Conservation (phyloP, 2,888 invertebrate genomes). For the Danaus chrysippus region DNA sequence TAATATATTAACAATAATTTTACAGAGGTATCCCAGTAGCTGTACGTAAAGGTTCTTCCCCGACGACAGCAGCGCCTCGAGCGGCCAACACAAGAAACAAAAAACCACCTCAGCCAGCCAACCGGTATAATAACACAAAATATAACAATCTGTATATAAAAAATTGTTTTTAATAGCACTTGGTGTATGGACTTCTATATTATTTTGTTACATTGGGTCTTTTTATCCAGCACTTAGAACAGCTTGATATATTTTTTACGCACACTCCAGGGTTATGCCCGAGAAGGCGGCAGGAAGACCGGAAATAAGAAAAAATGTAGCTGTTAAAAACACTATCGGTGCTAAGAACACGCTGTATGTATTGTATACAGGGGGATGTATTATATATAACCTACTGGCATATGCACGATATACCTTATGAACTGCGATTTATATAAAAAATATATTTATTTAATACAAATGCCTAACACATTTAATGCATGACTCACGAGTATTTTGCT, state of each 20-base stretch:
- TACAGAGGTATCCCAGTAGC: slow-evolving; percentile 78
- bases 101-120: slow-evolving; percentile 61
- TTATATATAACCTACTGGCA: slow-evolving; percentile 20
- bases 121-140: slow-evolving; percentile 47
- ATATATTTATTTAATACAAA: not conserved
- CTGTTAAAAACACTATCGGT: slow-evolving; percentile 52
- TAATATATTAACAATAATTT: slow-evolving; percentile 1
- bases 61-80: slow-evolving; percentile 58
- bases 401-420: slow-evolving; percentile 6
- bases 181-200: no score
- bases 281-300: slow-evolving; percentile 56
- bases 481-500: no score
- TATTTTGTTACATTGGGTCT: no score
- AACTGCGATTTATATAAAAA: not conserved
- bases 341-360: slow-evolving; percentile 52
- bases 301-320: slow-evolving; percentile 48
- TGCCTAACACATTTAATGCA: not conserved
- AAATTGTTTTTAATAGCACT: no score
- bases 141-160: no score
- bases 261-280: slow-evolving; percentile 60
- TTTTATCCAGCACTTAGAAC: slow-evolving; percentile 4
- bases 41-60: slow-evolving; percentile 66
- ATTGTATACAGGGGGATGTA: slow-evolving; percentile 32
- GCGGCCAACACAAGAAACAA: slow-evolving; percentile 45
- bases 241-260: slow-evolving; percentile 30